phyloP scores from a whole-genome alignment of 2,888 invertebrate genomes.

The Sycophila texana region DNA sequence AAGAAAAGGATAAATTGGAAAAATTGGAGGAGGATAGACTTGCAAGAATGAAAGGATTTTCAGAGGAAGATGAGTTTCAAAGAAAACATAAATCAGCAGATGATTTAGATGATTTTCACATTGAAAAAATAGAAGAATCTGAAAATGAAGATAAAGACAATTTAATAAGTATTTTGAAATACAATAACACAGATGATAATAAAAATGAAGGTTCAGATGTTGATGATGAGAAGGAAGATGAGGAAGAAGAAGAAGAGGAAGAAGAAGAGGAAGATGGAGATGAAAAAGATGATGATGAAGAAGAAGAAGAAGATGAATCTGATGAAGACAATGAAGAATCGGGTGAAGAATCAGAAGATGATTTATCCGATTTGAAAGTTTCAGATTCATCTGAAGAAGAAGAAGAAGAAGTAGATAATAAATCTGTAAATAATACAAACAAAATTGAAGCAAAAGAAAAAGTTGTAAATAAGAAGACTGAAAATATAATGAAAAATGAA shows the following conservation, averaged over 20 bases:
- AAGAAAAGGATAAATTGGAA: constrained; percentile 87
- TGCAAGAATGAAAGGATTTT: constrained; percentile 85
- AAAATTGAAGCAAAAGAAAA: not conserved
- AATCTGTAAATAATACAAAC: constrained; percentile 48
- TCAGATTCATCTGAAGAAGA: constrained; percentile 37
- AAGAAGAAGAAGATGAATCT: constrained; percentile 46
- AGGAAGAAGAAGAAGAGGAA: constrained; percentile 1
- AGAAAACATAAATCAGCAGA: constrained; percentile 87
- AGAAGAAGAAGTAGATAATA: constrained; percentile 30
- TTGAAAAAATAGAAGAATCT: constrained; percentile 79
- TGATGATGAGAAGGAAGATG: constrained; percentile 38
- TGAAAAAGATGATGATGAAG: constrained; percentile 52
- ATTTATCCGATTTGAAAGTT: constrained; percentile 64
- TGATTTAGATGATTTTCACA: constrained; percentile 88
- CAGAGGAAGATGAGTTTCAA: constrained; percentile 69
- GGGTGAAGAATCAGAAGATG: constrained; percentile 61
- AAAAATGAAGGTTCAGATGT: constrained; percentile 44
- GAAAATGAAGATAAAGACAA: constrained; percentile 78
- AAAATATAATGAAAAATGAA: constrained; percentile 17
- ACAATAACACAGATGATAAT: constrained; percentile 61
- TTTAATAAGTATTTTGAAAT: constrained; percentile 61
- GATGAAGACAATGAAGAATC: constrained; percentile 62
- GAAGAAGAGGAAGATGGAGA: constrained; percentile 49
- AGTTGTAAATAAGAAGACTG: constrained; percentile 24
- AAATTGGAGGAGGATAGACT: constrained; percentile 87